Evolutionary conservation across 2,888 invertebrate genomes (phyloP), one percentile per base, ranked within the genome.

Genomic region (Cosmia pyralina): DNA sequence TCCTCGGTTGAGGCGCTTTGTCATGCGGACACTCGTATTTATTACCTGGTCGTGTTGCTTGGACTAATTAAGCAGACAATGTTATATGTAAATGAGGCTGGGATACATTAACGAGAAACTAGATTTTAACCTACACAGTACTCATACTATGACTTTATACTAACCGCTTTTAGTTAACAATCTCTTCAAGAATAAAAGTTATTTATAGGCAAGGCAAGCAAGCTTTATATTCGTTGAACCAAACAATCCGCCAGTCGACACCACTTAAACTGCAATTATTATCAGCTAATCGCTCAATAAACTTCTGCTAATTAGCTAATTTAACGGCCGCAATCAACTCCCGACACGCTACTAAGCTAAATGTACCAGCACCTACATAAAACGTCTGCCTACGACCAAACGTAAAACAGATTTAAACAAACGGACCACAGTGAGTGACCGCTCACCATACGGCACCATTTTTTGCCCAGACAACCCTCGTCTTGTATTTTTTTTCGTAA

Each of bases 341-440:
- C 76, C 64, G 79, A 72, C 78, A 85, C 79, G 79, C 79, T 72
- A 76, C 79, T 85, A 81, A 81, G 82, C 79, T 76, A 82, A 83
- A 82, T 84, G 78, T 86, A 84, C 74, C 72, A 73, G 76, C 75
- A 65, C 65, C 62, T 75, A 80, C 78, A 83, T 85, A 81, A 83
- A 88, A 59, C 77, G 53, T 73, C 71, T 77, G 75, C 79, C 77
- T 76, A 72, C 84, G 77, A 77, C 69, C 78, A 80, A 83, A 87
- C 88, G 87, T 90, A 89, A 89, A 91, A 87, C 87, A 84, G 88
- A 86, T 88, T 91, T 90, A 90, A 90, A 90, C 91, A 90, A 91
- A 88, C 90, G 88, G 83, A 92, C 92, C 93, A 88, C 93, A 92
- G 82, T 80, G 85, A 78, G 82, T 80, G 85, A 79, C 81, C 81